Evolutionary conservation across 2,888 invertebrate genomes (phyloP).

Genomic region (Rutpela maculata): DNA sequence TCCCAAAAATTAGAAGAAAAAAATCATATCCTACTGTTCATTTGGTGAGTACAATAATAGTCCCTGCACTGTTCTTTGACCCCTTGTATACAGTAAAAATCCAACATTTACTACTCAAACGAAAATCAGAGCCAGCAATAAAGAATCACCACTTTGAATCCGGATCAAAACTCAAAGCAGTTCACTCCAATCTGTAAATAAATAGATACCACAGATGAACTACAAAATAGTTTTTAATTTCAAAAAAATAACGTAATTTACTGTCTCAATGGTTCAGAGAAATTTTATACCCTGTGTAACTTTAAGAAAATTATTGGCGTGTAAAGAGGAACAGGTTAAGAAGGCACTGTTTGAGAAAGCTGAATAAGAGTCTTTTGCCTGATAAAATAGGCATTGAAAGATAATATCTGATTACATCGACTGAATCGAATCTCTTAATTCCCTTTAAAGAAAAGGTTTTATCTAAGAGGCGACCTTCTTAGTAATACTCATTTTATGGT

Average conservation of each 20-base stretch:
- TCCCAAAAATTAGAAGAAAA: too few relatives aligned
- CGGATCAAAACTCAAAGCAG: too few relatives aligned
- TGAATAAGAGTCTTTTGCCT: conserved; percentile 44
- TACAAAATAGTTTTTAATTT: not conserved
- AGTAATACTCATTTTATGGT: conserved; percentile 35
- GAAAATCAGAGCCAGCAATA: too few relatives aligned
- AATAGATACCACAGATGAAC: not conserved
- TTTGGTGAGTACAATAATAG: too few relatives aligned
- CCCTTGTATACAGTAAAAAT: too few relatives aligned
- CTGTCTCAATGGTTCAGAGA: not conserved
- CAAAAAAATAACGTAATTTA: not conserved
- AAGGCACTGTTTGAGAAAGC: conserved; percentile 31
- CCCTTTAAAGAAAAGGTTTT: conserved; percentile 46
- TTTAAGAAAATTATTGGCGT: not conserved
- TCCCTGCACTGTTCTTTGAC: too few relatives aligned
- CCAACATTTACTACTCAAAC: too few relatives aligned
- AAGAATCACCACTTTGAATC: too few relatives aligned
- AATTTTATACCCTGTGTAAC: not conserved
- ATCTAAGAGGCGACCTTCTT: conserved; percentile 13
- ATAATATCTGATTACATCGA: conserved; percentile 51
- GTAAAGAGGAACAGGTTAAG: conserved; percentile 34
- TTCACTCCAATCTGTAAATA: too few relatives aligned
- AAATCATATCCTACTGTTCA: too few relatives aligned
- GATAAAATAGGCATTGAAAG: conserved; percentile 45
- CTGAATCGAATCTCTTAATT: conserved; percentile 51